These are phyloP conservation scores for Drosophila mimetica DNA, from an alignment of 2,888 invertebrate species.

Conservation along the genomic window DNA sequence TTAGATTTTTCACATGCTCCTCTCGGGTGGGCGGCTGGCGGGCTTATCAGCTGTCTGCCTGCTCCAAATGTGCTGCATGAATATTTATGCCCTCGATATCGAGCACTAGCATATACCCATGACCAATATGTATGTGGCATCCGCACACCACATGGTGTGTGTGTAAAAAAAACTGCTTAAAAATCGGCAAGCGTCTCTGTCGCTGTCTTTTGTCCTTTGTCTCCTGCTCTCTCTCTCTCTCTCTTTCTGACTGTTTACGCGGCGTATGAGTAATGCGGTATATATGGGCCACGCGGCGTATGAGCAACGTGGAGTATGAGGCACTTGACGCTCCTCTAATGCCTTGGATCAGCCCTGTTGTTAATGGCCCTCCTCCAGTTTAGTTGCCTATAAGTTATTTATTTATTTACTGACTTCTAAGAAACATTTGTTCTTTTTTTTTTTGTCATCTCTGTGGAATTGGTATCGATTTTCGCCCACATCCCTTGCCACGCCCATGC, in stretches of 20 bases:
- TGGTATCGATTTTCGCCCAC: constrained; percentile 18
- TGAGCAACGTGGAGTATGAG: constrained; percentile 43
- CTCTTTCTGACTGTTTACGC: constrained; percentile 56
- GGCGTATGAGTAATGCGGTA: constrained; percentile 58
- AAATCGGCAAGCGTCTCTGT: constrained; percentile 57
- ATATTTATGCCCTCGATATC: constrained; percentile 74
- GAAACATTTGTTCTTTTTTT: constrained; percentile 45
- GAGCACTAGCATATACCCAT: constrained; percentile 39
- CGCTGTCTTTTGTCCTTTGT: constrained; percentile 26
- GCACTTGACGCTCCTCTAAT: constrained; percentile 36
- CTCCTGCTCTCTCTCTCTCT: too few relatives aligned
- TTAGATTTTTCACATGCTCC: constrained; percentile 16
- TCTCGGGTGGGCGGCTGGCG: constrained; percentile 12
- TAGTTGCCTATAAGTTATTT: constrained; percentile 74
- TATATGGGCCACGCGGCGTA: constrained; percentile 38
- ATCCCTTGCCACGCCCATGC: constrained; percentile 47
- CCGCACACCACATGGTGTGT: constrained; percentile 52
- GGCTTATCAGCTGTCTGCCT: constrained; percentile 76
- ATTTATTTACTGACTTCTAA: constrained; percentile 54
- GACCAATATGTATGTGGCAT: constrained; percentile 26
- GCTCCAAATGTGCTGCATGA: constrained; percentile 65
- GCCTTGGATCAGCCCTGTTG: constrained; percentile 25
- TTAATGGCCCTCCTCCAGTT: constrained; percentile 61
- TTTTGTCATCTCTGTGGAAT: constrained; percentile 27
- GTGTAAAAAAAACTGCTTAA: constrained; percentile 63